Base-by-base conservation (phyloP, 1,140 invertebrate species). In the Drosophila willistoni region DNA sequence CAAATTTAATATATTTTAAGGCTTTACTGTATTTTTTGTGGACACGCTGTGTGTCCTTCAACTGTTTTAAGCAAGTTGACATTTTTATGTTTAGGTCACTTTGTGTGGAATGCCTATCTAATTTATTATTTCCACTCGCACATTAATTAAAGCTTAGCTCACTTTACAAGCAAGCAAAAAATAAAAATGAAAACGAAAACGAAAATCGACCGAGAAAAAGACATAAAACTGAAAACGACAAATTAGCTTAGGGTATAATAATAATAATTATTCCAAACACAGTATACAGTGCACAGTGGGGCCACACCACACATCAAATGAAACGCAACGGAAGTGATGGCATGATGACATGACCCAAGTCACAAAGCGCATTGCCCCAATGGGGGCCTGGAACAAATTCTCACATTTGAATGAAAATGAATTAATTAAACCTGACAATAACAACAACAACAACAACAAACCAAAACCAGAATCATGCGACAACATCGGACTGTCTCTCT, bases 121-220 rank as follows among this genome's bases (percentile, higher is more conserved):
- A 78, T 78, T 78, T 61, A 78, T 78, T 47, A 71, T 75, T 68
- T 71, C 13, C 41, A 64, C 41, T 64, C 71, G 56, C 55, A 72
- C 60, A 64, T 71, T 75, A 78, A 78, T 78, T 78, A 78, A 67
- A 47, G 54, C 36, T 41, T 39, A 71, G 68, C 76, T 75, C 60
- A 51, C 34, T 57, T 78, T 64, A 66, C 71, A 59, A 36, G 51
- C 57, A 13, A 39, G 10, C 10, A 12, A 39, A 39, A 39, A 13
- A 12, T 13, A 39, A 13, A 39, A 39, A 56, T n/a, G 13, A 56
- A 59, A 59, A 19, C 34, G 56, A 59, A 59, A 59, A 59, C 34
- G 56, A 59, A 59, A 59, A 59, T 12, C 12, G 14, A 17, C 14
- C 12, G 33, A 17, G 9, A 59, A 59, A 59, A 39, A 39, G 33